Base-by-base conservation (phyloP, 1,140 invertebrate genomes). In the Coenobita brevimanus region DNA sequence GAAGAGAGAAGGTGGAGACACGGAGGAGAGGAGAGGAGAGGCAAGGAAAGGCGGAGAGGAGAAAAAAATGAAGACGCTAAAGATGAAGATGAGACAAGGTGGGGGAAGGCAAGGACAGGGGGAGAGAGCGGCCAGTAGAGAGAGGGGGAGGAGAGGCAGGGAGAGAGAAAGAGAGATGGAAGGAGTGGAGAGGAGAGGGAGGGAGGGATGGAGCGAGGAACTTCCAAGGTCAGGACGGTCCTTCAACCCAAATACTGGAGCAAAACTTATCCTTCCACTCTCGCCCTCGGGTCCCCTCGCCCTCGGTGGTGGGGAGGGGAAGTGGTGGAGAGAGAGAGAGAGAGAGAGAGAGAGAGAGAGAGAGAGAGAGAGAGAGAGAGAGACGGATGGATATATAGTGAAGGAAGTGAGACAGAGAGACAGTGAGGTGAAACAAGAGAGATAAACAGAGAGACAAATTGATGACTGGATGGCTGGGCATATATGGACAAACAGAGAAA, bases 201-300 rank as follows among this genome's bases (percentile, higher is more conserved):
- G 27, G 27, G 75, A 54, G 13, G 46, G 38, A 41, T 27, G 27
- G 57, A 41, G 60, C 38, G 30, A 36, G 54, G 75, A 62, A 87
- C 75, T 80, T 46, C 71, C 84, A 87, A 87, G 84, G 84, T 87
- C 84, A 80, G 62, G 46, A 43, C 62, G 84, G 84, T 87, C 84
- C 76, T 87, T 87, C 84, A 87, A 87, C 84, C 76, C 78, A 80
- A 80, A 87, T 87, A 80, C 84, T 87, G 84, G 84, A 87, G 76
- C 84, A 87, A 57, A 87, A 50, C 6, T 50, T 67, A 87, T 87
- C 84, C 84, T 80, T 80, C 75, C 76, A 69, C 78, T 80, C 76
- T 62, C 76, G 15, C 76, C 64, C 75, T 69, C 64, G 13, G 43
- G 57, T 24, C 46, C 27, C 33, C 15, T 41, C 62, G 13, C n/a